Conservation (phyloP, 1,140 invertebrate genomes). For the Aethina tumida region DNA sequence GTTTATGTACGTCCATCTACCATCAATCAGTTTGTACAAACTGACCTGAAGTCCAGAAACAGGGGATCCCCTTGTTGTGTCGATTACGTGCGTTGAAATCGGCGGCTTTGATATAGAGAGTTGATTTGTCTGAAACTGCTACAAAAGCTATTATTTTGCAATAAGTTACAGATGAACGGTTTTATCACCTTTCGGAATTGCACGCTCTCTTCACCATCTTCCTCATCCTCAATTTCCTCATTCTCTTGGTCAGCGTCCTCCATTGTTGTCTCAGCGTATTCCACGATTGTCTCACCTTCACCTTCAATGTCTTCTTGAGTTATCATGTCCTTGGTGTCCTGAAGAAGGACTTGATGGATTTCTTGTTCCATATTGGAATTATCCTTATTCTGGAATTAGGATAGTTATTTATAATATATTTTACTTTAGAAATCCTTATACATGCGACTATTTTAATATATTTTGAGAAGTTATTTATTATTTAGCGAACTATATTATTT, state of each 20-base stretch:
- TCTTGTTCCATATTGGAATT: constrained; percentile 6
- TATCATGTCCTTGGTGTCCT: constrained; percentile 23
- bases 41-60: constrained; percentile 40
- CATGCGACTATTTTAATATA: too few species aligned
- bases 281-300: constrained; percentile 14
- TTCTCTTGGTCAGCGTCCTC: constrained; percentile 18
- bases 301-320: too few species aligned
- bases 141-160: background rate
- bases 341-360: constrained; percentile 6
- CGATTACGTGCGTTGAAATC: constrained; percentile 55
- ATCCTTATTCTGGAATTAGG: constrained; percentile 9
- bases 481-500: too few species aligned
- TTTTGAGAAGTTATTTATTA: too few species aligned
- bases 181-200: background rate
- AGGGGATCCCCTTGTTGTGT: constrained; percentile 54
- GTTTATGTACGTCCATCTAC: constrained; percentile 51
- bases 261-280: constrained; percentile 5
- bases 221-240: constrained; percentile 18
- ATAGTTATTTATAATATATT: too few species aligned
- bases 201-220: constrained; percentile 18
- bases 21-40: constrained; percentile 53
- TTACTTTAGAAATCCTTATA: too few species aligned
- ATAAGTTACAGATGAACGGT: background rate
- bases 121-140: too few species aligned
- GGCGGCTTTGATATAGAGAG: too few species aligned